Evolutionary conservation across 2,113 vertebrate species (phyloP).

Genomic region (Tychaedon coryphoeus): DNA sequence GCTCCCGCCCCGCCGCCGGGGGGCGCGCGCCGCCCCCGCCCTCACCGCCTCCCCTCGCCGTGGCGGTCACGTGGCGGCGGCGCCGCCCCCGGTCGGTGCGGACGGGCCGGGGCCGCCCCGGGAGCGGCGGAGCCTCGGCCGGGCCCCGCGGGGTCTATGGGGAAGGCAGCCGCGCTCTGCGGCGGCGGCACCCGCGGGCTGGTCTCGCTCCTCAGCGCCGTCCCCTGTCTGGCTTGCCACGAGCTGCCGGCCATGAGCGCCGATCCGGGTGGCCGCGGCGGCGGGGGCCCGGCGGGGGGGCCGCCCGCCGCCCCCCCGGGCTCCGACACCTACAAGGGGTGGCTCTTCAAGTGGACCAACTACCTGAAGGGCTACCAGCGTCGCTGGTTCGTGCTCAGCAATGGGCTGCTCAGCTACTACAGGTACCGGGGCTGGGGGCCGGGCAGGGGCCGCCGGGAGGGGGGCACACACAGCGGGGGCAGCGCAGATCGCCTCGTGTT

Average conservation of each 20-base stretch:
- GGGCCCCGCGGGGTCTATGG: slow-evolving; percentile 65
- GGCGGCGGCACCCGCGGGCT: slow-evolving; percentile 67
- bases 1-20: too few relatives aligned
- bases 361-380: slow-evolving; percentile 96
- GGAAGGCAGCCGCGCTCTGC: slow-evolving; percentile 74
- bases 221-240: slow-evolving; percentile 75
- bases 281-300: not conserved
- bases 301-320: not conserved
- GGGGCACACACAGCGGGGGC: not conserved
- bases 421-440: slow-evolving; percentile 72
- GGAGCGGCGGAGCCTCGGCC: not conserved
- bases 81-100: too few relatives aligned
- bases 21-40: too few relatives aligned
- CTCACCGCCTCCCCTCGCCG: too few relatives aligned
- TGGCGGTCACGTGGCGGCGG: too few relatives aligned
- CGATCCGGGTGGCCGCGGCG: not conserved
- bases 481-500: not conserved
- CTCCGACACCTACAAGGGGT: slow-evolving; percentile 88
- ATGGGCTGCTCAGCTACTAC: slow-evolving; percentile 94
- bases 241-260: slow-evolving; percentile 48
- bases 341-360: slow-evolving; percentile 99
- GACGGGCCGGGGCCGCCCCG: not conserved
- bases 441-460: not conserved
- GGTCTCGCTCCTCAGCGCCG: slow-evolving; percentile 73
- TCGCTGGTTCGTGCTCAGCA: slow-evolving; percentile 96